Evolutionary conservation across 2,888 invertebrate genomes (phyloP), one percentile per base, ranked within the genome.

Genomic region (Diaperis boleti): DNA sequence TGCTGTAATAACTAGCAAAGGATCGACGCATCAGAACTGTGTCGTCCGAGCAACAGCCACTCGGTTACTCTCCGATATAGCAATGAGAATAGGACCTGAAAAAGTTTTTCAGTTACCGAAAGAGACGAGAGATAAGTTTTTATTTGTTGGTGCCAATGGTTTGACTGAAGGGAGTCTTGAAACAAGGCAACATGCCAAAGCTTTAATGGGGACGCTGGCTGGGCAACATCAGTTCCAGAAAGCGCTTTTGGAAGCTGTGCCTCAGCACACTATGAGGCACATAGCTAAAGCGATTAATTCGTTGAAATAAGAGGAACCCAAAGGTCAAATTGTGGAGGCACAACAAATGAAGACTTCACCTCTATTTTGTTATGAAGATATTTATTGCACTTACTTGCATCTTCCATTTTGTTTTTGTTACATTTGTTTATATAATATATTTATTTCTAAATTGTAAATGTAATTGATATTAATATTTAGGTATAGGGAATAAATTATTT

Each of bases 101-200:
- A 87, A 88, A 63, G 84, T 89, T 20, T 88, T 94, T 73, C 86
- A 87, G 47, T 85, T 94, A 76, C 87, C 90, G 0, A 85, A 88
- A 45, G 96, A 97, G 62, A 86, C 89, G 29, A 88, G 93, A 42
- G 92, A 94, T 73, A 88, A 90, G 72, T 84, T 97, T 59, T 83
- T 98, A 55, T 85, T 90, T 20, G 89, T 92, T 0, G 91, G 92
- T 0, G 94, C 95, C 0, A 92, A 92, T 76, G 87, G 96, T 65
- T 82, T 95, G 4, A 89, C 89, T 17, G 97, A 98, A 79, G 94
- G 94, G 13, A 92, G 90, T 77, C 86, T 94, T 17, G 95, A 96
- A 68, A 91, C 95, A 0, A 86, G 88, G 65, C 87, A 87, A 74
- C 88, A 92, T 78, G 93, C 92, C 1, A 92, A 94, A 74, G 86